Evolutionary conservation across 2,797 vertebrate species (phyloP).

Genomic region (Sebastes kiyomatsui): DNA sequence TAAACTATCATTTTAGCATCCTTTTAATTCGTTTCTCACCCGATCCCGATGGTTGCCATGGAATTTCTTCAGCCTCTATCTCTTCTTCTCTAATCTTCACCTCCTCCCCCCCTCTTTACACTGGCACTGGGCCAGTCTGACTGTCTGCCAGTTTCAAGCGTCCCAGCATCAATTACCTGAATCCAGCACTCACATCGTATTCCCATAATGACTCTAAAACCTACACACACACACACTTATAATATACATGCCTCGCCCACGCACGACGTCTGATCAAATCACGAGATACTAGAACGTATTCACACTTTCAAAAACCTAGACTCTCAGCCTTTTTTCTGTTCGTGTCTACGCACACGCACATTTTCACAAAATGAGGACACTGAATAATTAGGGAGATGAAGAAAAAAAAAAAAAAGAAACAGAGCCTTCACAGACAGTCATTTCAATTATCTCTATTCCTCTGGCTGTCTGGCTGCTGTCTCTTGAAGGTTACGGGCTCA

Average conservation of each 20-base stretch:
- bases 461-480: slow-evolving; percentile 60
- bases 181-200: slow-evolving; percentile 47
- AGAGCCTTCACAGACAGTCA: slow-evolving; percentile 59
- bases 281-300: slow-evolving; percentile 3
- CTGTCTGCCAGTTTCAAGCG: slow-evolving; percentile 61
- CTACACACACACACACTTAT: neutral
- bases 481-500: slow-evolving; percentile 62
- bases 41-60: slow-evolving; percentile 36
- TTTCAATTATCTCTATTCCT: slow-evolving; percentile 72
- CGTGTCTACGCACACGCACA: neutral
- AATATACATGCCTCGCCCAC: slow-evolving; percentile 10
- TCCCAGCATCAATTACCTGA: slow-evolving; percentile 75
- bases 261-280: slow-evolving; percentile 24
- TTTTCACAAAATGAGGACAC: slow-evolving; percentile 64
- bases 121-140: slow-evolving; percentile 63
- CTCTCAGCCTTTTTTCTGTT: slow-evolving; percentile 12
- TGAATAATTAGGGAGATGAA: slow-evolving; percentile 72
- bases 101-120: slow-evolving; percentile 24
- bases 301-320: slow-evolving; percentile 4
- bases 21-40: slow-evolving; percentile 24
- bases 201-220: slow-evolving; percentile 61
- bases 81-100: slow-evolving; percentile 50
- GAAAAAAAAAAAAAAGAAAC: slow-evolving; percentile 31
- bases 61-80: slow-evolving; percentile 39
- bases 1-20: slow-evolving; percentile 37